Base-by-base conservation (phyloP, 2,888 invertebrate species). In the Pemphredon lugubris region DNA sequence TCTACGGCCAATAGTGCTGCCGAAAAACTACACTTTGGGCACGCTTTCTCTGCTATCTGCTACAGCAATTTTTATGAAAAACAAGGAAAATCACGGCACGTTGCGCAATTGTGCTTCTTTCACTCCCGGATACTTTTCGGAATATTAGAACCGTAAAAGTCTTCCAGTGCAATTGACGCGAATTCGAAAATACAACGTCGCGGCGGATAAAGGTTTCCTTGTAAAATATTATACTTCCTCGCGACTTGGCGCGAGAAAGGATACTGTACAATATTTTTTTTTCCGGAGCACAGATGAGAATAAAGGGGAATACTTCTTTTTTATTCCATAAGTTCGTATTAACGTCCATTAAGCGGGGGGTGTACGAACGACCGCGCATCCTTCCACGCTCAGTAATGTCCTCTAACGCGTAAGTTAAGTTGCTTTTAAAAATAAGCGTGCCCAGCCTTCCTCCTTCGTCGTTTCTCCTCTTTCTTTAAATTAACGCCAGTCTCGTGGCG, bases 271-370 rank as follows among this genome's bases (percentile, higher is more conserved):
- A n/a, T n/a, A n/a, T n/a, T n/a, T n/a, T n/a, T 34, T 66, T 14
- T 26, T 26, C 16, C 11, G 2, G 37, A 6, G n/a, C 23, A 4
- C 14, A 23, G 53, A 26, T 21, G 26, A 60, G 34, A 21, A 30
- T 47, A 30, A 40, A 55, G 40, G 9, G 44, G 13, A 34, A 53
- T 54, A 39, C n/a, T 39, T 30, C 39, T n/a, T 39, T 13, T 34
- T 23, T 26, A 42, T 45, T 44, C 47, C 47, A 16, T 21, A 40
- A 39, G 55, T 57, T 50, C 39, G 45, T 21, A 59, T 66, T 66
- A 66, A 63, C 39, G 39, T 53, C 39, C 18, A 50, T 61, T 55
- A 51, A 50, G 37, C 37, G n/a, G 3, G 6, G 14, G 13, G 53
- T 34, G 21, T 18, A 9, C 4, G 42, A 2, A 20, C 0, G 9